Evolutionary conservation across 2,113 vertebrate genomes (phyloP), one percentile per base, ranked within the genome.

Genomic region (Ranitomeya variabilis): DNA sequence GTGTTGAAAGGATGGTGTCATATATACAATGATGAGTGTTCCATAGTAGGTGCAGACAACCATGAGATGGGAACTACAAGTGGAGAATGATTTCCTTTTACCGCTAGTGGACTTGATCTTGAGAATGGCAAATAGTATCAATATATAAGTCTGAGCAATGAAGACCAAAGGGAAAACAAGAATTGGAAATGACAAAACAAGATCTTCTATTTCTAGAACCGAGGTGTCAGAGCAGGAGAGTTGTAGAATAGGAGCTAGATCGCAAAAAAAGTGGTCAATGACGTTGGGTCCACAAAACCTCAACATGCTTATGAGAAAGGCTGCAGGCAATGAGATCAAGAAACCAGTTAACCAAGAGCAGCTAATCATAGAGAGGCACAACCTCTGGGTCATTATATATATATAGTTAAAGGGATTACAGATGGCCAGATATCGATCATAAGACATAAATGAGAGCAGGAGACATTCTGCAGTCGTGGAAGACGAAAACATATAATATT

Each of bases 201-300:
- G 51, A 7, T 37, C 55, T 60, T 52, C 64, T 19, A 88, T 15
- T 13, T 81, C 31, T 11, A 81, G 52, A 21, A 54, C 10, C 1
- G 23, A n/a, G 14, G 64, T 69, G 57, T 88, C 71, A 31, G 78
- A 82, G 23, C 86, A 88, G 10, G 86, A 88, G 59, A 88, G 86
- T 26, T 82, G 18, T 15, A 81, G 13, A 57, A 88, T 19, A 4
- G 86, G 86, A 45, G 23, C 23, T n/a, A 88, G 7, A 45, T 88
- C 79, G 71, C 86, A 88, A 57, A 88, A 88, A 19, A 82, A 88
- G 37, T 88, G 78, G 66, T 88, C 54, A 45, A 88, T 88, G 2
- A 60, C 23, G 60, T 82, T 82, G 52, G 51, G 64, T 19, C 74
- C n/a, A 59, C 86, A 88, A 18, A 88, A 88, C 23, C 71, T 31